Evolutionary conservation across 2,888 invertebrate species (phyloP).

Genomic region (Limnephilus marmoratus): DNA sequence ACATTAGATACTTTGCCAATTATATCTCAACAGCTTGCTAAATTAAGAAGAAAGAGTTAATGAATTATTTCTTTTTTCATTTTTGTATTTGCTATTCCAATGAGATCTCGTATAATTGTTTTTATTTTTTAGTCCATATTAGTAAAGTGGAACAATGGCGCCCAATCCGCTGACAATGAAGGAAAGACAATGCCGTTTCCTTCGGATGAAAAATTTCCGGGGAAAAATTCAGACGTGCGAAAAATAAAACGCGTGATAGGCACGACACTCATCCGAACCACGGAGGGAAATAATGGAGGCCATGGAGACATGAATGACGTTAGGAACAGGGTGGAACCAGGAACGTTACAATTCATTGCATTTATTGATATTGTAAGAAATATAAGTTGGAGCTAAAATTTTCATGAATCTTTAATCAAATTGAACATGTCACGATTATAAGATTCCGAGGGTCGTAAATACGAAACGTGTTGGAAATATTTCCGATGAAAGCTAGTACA

Average conservation of each 20-base stretch:
- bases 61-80: background rate
- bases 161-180: conserved; percentile 20
- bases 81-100: background rate
- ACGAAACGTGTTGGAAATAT: too few species aligned
- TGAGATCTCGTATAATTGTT: background rate
- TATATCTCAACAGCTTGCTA: background rate
- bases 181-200: conserved; percentile 48
- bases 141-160: background rate
- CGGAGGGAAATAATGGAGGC: conserved; percentile 4
- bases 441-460: too few species aligned
- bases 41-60: background rate
- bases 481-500: too few species aligned
- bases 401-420: too few species aligned
- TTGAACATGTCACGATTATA: too few species aligned
- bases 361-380: background rate
- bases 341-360: background rate
- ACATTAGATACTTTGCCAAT: background rate
- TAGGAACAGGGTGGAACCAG: background rate
- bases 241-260: conserved; percentile 59
- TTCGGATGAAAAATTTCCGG: conserved; percentile 59
- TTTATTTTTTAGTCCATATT: background rate
- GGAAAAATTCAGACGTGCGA: conserved; percentile 57
- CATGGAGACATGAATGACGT: background rate
- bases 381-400: too few species aligned
- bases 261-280: conserved; percentile 40